A percentile compares a stretch with the other conserved stretches of the same genome.
phyloP scores from a whole-genome alignment of 1,140 invertebrate genomes.

The Heliconius melpomene region DNA sequence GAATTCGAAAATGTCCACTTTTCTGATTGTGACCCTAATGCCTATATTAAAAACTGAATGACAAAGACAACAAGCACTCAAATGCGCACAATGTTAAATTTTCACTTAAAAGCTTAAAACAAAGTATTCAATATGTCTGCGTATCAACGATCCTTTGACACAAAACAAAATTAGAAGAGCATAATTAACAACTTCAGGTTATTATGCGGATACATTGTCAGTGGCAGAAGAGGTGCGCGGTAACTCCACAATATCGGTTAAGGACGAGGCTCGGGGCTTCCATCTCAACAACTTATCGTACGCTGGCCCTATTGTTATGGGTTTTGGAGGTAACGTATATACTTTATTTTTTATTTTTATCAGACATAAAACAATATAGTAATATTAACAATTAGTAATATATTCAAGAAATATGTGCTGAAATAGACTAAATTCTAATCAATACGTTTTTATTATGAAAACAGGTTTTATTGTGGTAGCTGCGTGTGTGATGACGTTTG shows the following conservation, averaged over 20 bases:
- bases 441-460: not conserved
- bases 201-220: conserved; percentile 91
- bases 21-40: too few relatives aligned
- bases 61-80: not conserved
- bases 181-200: conserved; percentile 80
- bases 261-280: conserved; percentile 90
- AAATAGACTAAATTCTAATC: not conserved
- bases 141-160: conserved; percentile 1
- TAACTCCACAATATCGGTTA: conserved; percentile 88
- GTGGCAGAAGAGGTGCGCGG: conserved; percentile 87
- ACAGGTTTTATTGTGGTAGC: conserved; percentile 95
- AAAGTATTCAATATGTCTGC: not conserved
- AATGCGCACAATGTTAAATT: not conserved
- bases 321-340: conserved; percentile 87
- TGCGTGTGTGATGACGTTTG: conserved; percentile 97
- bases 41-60: not conserved
- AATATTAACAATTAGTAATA: not conserved
- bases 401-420: not conserved
- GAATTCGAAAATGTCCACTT: too few relatives aligned
- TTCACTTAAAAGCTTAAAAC: not conserved
- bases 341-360: not conserved
- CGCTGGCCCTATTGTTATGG: conserved; percentile 96
- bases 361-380: not conserved
- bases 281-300: conserved; percentile 95
- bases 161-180: not conserved